Conservation (phyloP, 2,888 invertebrate species). For the Stomorhina lunata region DNA sequence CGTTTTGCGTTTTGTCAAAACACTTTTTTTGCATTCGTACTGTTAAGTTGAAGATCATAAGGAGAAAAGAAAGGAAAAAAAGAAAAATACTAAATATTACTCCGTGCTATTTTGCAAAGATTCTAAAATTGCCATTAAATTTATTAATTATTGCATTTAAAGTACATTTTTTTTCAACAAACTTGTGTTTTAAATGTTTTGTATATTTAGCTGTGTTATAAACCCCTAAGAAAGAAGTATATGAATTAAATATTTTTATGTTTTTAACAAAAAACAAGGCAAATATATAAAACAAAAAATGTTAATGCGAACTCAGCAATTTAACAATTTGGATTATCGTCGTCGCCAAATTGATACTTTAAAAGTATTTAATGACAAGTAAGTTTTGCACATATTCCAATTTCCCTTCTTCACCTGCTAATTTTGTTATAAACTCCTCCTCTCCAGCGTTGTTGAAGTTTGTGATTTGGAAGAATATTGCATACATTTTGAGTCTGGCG, state of each 20-base stretch:
- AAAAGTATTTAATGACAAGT: slow-evolving; percentile 91
- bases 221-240: not conserved
- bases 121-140: slow-evolving; percentile 8
- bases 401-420: not conserved
- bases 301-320: slow-evolving; percentile 59
- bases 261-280: not conserved
- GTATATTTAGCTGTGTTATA: not conserved
- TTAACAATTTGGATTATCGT: slow-evolving; percentile 67
- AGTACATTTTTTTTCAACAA: no score
- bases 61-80: not conserved
- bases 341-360: slow-evolving; percentile 90
- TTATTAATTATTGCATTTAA: not conserved
- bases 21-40: slow-evolving; percentile 15
- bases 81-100: no score
- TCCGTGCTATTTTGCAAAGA: slow-evolving; percentile 12
- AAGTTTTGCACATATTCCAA: slow-evolving; percentile 72
- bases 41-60: not conserved
- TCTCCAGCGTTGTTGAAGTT: slow-evolving; percentile 85
- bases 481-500: slow-evolving; percentile 85
- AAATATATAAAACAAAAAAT: slow-evolving; percentile 29
- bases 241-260: not conserved
- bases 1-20: slow-evolving; percentile 47
- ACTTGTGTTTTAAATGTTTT: slow-evolving; percentile 10
- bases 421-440: not conserved
- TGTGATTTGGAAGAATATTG: slow-evolving; percentile 87